Conservation (phyloP, 2,888 invertebrate genomes). For the Cecidostiba fungosa region DNA sequence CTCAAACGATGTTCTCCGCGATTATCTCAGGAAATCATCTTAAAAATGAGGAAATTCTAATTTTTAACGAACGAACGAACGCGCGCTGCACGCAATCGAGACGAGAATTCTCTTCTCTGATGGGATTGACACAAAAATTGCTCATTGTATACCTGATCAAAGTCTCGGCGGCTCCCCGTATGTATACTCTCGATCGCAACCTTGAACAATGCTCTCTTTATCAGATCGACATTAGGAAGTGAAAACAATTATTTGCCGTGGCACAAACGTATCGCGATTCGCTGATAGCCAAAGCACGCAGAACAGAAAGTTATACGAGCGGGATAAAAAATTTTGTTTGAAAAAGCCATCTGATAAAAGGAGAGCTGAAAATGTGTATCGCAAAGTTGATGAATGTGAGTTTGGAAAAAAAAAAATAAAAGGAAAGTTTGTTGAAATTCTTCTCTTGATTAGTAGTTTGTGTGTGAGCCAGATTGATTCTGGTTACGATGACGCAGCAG, state of each 20-base stretch:
- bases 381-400: not conserved
- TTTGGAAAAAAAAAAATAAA: not conserved
- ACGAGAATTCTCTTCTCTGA: not conserved
- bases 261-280: slow-evolving; percentile 17
- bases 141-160: slow-evolving; percentile 39
- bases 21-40: slow-evolving; percentile 15
- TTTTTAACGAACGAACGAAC: not conserved
- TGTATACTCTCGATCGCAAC: slow-evolving; percentile 4
- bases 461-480: not conserved
- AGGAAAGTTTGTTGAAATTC: slow-evolving; percentile 7
- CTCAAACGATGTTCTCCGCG: slow-evolving; percentile 4
- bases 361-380: not conserved
- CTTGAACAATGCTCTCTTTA: slow-evolving; percentile 52
- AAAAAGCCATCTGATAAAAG: not conserved
- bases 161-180: not conserved
- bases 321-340: not conserved
- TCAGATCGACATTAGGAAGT: slow-evolving; percentile 54
- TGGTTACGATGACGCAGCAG: not conserved
- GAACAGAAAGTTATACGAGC: slow-evolving; percentile 25
- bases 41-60: slow-evolving; percentile 12
- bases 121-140: slow-evolving; percentile 5
- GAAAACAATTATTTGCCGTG: slow-evolving; percentile 45
- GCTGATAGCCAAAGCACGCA: not conserved
- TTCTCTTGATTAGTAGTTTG: not conserved
- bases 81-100: not conserved